These are phyloP conservation scores for Drosophila paranaensis DNA, from an alignment of 2,888 invertebrate species.

Conservation along the genomic window DNA sequence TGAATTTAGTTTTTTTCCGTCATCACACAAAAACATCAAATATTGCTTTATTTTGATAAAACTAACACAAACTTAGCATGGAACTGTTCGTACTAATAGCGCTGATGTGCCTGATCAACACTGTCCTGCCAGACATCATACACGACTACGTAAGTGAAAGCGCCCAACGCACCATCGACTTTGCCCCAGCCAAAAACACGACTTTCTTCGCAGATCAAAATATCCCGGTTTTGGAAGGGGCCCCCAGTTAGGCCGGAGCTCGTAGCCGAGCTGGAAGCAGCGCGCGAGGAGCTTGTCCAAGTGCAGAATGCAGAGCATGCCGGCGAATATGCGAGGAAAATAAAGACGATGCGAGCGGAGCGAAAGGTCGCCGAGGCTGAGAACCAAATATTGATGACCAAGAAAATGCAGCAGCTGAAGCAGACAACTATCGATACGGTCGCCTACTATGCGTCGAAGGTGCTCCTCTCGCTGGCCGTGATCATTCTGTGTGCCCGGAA, in stretches of 20 bases:
- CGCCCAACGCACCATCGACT: too few relatives aligned
- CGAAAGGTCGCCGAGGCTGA: conserved; percentile 67
- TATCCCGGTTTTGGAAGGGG: conserved; percentile 60
- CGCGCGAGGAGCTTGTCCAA: conserved; percentile 63
- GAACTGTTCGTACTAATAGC: conserved; percentile 55
- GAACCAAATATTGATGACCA: conserved; percentile 55
- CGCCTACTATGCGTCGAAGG: conserved; percentile 83
- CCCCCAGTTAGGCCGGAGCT: conserved; percentile 21
- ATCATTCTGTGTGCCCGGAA: conserved; percentile 84
- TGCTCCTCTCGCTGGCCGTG: conserved; percentile 82
- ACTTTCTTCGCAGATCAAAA: conserved; percentile 53
- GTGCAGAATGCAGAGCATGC: conserved; percentile 58
- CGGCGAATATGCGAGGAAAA: conserved; percentile 74
- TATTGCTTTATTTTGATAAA: conserved; percentile 23
- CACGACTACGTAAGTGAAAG: conserved; percentile 58
- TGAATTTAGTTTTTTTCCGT: neutral
- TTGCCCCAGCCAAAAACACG: neutral
- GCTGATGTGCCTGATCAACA: conserved; percentile 64
- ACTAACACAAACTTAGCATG: conserved; percentile 51
- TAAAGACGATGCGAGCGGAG: conserved; percentile 81
- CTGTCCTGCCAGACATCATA: conserved; percentile 66
- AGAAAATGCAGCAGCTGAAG: conserved; percentile 59
- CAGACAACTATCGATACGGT: conserved; percentile 70
- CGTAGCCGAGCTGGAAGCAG: conserved; percentile 55
- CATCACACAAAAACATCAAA: conserved; percentile 2